These are phyloP conservation scores for Psilopsiagon aymara DNA, from an alignment of 2,113 vertebrate genomes.

Conservation along the genomic window DNA sequence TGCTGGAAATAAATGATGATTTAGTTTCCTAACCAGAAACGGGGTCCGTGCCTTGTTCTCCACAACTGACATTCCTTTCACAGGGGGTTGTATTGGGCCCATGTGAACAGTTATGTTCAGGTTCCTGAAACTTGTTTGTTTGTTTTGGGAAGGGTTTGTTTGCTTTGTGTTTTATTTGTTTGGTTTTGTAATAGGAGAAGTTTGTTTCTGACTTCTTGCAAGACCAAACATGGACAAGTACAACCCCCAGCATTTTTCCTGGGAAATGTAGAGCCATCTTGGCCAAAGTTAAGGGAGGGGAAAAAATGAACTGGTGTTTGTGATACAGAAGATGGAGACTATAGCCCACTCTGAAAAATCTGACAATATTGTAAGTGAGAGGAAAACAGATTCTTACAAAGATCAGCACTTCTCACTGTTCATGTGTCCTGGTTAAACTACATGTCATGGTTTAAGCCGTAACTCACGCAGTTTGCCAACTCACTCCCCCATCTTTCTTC, in stretches of 20 bases:
- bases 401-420: neutral
- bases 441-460: too few species aligned
- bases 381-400: neutral
- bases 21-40: too few species aligned
- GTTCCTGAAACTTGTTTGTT: neutral
- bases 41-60: too few species aligned
- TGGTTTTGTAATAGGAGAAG: neutral
- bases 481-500: too few species aligned
- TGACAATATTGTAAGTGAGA: neutral
- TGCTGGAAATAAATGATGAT: too few species aligned
- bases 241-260: neutral
- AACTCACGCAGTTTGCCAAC: too few species aligned
- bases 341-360: neutral
- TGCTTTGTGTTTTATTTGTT: too few species aligned
- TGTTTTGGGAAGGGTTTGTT: neutral
- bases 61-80: neutral
- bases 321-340: neutral
- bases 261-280: neutral
- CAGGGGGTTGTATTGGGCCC: neutral
- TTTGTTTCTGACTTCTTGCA: neutral
- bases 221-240: neutral
- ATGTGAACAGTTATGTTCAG: neutral
- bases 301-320: neutral
- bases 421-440: too few species aligned
- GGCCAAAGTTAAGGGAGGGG: neutral